Percentiles rank a stretch among this genome's conserved stretches.
Evolutionary conservation across 2,113 vertebrate species (phyloP).

Genomic region (Austrofundulus limnaeus): DNA sequence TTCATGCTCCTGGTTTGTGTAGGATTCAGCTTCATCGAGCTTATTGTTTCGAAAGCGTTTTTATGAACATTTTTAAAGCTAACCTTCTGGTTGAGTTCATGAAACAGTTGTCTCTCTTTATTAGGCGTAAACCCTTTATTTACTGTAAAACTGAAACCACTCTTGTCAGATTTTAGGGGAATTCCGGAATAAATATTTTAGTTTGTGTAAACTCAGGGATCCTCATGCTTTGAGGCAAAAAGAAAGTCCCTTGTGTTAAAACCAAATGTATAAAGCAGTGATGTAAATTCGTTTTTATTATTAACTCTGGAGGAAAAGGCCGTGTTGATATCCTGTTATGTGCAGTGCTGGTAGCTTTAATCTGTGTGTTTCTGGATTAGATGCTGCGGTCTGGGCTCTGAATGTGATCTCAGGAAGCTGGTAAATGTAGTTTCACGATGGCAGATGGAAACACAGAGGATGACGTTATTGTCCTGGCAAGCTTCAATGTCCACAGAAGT

Average conservation of each 20-base stretch:
- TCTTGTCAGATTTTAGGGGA: constrained; percentile 19
- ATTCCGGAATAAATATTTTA: constrained; percentile 13
- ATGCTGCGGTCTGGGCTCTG: constrained; percentile 58
- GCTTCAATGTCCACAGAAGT: constrained; percentile 85
- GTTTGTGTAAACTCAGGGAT: not conserved
- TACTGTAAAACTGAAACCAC: constrained; percentile 30
- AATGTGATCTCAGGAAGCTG: constrained; percentile 49
- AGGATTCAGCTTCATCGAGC: not conserved
- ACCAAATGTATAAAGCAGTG: too few species aligned
- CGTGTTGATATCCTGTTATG: not conserved
- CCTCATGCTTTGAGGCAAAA: too few species aligned
- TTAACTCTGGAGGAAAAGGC: too few species aligned
- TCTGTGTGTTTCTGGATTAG: constrained; percentile 35
- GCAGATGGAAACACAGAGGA: constrained; percentile 85
- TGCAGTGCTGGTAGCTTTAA: not conserved
- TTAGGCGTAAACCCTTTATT: not conserved
- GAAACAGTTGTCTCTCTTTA: not conserved
- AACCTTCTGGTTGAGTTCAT: too few species aligned
- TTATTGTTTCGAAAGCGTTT: constrained; percentile 9
- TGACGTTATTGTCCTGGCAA: constrained; percentile 87
- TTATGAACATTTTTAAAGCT: not conserved
- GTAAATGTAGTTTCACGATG: constrained; percentile 78
- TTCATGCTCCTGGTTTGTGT: not conserved
- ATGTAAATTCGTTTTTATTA: not conserved
- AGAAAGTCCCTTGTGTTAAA: too few species aligned